phyloP scores from a whole-genome alignment of 1,140 invertebrate genomes.

The Macrobrachium nipponense region DNA sequence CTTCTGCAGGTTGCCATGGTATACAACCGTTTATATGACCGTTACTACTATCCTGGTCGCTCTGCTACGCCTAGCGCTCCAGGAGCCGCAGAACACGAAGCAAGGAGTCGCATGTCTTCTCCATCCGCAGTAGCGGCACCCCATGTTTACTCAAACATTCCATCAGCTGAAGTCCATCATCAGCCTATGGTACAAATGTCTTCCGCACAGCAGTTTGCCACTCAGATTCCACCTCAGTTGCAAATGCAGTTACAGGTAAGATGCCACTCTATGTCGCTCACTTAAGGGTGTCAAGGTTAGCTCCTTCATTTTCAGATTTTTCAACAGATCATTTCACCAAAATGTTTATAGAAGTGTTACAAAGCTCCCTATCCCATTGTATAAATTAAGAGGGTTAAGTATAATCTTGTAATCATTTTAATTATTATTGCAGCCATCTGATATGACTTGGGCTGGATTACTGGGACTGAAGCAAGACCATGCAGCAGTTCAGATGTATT shows the following conservation, averaged over 20 bases:
- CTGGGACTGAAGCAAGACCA: constrained; percentile 95
- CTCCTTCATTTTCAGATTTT: too few relatives aligned
- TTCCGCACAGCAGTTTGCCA: constrained; percentile 78
- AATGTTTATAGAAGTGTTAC: not conserved
- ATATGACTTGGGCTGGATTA: constrained; percentile 94
- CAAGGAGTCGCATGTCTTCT: constrained; percentile 38
- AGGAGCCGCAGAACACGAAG: constrained; percentile 37
- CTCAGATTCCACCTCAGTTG: constrained; percentile 80
- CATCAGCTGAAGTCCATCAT: constrained; percentile 66
- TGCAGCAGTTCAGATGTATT: constrained; percentile 97
- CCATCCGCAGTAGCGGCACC: constrained; percentile 58
- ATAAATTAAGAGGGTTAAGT: not conserved
- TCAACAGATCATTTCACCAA: too few relatives aligned
- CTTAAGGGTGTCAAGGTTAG: too few relatives aligned
- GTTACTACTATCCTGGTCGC: constrained; percentile 50
- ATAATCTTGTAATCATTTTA: too few relatives aligned
- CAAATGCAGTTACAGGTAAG: constrained; percentile 79
- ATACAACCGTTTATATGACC: constrained; percentile 50
- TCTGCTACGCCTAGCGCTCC: constrained; percentile 55
- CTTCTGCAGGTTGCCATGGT: constrained; percentile 52
- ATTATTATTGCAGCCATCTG: constrained; percentile 72
- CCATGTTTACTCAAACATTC: constrained; percentile 45
- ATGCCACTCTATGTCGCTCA: not conserved
- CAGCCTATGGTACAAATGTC: constrained; percentile 73
- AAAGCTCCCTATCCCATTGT: not conserved